Evolutionary conservation across 64 coral and sea anemone species (phyloP), one percentile per base, ranked within the genome.

Genomic region (Actinia equina): DNA sequence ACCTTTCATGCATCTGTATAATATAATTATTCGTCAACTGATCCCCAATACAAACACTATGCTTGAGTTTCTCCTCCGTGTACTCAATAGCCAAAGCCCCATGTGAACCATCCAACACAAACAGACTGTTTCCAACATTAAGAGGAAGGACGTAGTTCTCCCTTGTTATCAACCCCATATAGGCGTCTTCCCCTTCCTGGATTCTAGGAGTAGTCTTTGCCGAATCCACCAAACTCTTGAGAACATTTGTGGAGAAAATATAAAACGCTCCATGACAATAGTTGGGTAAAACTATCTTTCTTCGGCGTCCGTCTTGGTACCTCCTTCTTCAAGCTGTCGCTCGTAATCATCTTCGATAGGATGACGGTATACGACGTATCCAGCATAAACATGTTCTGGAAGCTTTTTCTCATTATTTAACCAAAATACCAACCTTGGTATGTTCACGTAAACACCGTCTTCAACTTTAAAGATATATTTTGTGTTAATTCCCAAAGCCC

Each of bases 381-480:
- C 83, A 7, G 83, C 83, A 20, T 85, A 85, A 14, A 85, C 22
- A 20, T 85, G 3, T 42, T 27, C 55, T 30, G 52, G 52, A 1
- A 85, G n/a, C 4, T 62, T 61, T 22, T 30, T 1, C 0, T 85
- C 83, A 17, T 7, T 85, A 2, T 85, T 54, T 3, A 85, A 63
- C 83, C 83, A 85, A 16, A 41, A 19, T 8, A 62, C 16, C 52
- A 85, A 37, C 19, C 83, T 27, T 37, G 83, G 83, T n/a, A 85
- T 62, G 37, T 85, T 85, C 2, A 85, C 83, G 44, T 85, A 85
- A 63, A 85, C 59, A 63, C 59, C 83, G 10, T 85, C 83, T 27
- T 85, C 83, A 3, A 63, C 83, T 63, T 85, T 85, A 20, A 85
- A 85, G 5, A 85, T 60, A 43, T 85, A 85, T 53, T 85, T 85